phyloP scores from a whole-genome alignment of 2,113 vertebrate genomes.

The Neotragus moschatus region DNA sequence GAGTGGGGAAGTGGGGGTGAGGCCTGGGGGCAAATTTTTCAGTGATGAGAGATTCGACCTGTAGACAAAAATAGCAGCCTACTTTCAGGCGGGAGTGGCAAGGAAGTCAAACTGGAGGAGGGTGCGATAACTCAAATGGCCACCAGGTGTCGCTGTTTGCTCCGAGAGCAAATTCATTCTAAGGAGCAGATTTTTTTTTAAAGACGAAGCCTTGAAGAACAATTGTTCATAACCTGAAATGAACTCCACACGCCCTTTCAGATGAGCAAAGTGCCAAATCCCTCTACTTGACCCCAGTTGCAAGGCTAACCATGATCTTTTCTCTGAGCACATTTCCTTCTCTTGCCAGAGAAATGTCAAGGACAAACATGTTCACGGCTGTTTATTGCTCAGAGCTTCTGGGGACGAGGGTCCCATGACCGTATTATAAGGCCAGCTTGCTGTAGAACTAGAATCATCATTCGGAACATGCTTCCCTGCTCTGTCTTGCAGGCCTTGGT shows the following conservation, averaged over 20 bases:
- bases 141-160: slow-evolving; percentile 41
- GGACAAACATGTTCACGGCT: background rate
- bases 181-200: background rate
- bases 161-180: background rate
- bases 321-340: background rate
- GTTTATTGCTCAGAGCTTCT: background rate
- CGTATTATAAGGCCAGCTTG: background rate
- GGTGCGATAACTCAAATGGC: background rate
- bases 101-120: background rate
- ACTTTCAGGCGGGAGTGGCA: background rate
- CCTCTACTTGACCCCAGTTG: background rate
- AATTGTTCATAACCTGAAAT: background rate
- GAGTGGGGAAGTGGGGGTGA: background rate
- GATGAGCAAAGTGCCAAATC: background rate
- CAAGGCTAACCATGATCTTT: background rate
- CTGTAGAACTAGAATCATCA: background rate
- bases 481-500: background rate
- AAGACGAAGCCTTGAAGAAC: background rate
- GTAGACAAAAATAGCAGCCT: background rate
- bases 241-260: background rate
- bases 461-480: background rate
- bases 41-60: background rate
- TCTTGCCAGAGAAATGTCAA: background rate
- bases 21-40: background rate
- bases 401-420: background rate